A percentile compares a stretch with the other conserved stretches of the same genome.
Evolutionary conservation across 2,888 invertebrate genomes (phyloP).

Genomic region (Diaprepes abbreviatus): DNA sequence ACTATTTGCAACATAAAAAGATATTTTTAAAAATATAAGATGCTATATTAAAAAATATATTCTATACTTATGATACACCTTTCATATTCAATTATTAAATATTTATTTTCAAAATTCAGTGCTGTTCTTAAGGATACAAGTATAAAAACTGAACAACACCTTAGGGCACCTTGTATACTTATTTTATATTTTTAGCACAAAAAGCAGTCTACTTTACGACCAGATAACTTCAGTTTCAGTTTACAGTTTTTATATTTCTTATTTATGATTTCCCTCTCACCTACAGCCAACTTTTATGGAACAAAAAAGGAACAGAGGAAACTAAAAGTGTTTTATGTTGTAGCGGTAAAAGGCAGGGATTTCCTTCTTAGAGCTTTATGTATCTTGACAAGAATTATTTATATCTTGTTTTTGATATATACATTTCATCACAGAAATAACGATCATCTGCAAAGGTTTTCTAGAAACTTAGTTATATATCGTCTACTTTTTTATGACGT

Average conservation of each 20-base stretch:
- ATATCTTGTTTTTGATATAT: neutral
- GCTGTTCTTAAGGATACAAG: no score
- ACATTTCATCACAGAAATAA: neutral
- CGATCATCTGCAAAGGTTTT: no score
- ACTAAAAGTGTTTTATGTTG: slow-evolving; percentile 12
- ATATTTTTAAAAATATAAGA: no score
- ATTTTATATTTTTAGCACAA: neutral
- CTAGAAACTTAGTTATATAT: no score
- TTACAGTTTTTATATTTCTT: slow-evolving; percentile 1
- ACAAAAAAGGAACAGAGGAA: slow-evolving; percentile 2
- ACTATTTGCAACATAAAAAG: no score
- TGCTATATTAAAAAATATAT: no score
- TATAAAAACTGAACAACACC: no score
- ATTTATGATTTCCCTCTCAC: slow-evolving; percentile 12
- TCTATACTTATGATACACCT: no score
- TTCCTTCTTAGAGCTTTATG: slow-evolving; percentile 1
- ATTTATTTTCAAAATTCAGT: no score
- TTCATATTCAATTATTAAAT: no score
- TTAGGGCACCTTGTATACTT: no score
- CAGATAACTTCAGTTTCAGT: slow-evolving; percentile 9
- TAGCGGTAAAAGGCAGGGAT: slow-evolving; percentile 11
- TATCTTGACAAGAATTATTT: slow-evolving; percentile 1
- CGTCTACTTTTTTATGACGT: no score
- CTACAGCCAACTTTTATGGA: slow-evolving; percentile 5
- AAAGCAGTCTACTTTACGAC: neutral